Evolutionary conservation across 2,113 vertebrate genomes (phyloP).

Genomic region (Caretta caretta): DNA sequence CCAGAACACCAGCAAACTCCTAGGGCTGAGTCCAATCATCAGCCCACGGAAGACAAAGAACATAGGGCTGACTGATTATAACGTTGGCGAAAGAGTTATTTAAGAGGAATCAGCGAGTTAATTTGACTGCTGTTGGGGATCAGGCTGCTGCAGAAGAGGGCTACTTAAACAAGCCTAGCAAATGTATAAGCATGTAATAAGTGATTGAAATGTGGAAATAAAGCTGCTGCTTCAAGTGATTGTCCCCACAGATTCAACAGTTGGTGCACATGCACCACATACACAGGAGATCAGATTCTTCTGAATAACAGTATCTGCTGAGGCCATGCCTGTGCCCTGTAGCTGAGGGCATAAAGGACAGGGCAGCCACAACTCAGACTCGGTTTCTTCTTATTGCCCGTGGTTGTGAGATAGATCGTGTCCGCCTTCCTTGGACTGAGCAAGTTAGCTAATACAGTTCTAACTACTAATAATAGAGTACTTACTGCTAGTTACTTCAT

Average conservation of each 20-base stretch:
- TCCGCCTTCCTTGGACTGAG: not conserved
- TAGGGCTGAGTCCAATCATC: not conserved
- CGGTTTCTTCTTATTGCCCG: not conserved
- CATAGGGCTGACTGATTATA: too few species aligned
- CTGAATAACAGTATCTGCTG: too few species aligned
- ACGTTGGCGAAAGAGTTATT: too few species aligned
- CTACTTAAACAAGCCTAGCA: not conserved
- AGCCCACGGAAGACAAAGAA: not conserved
- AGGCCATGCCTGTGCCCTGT: not conserved
- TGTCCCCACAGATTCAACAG: too few species aligned
- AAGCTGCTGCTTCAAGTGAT: too few species aligned
- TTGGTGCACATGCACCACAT: too few species aligned
- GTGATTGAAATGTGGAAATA: not conserved
- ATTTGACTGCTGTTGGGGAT: too few species aligned
- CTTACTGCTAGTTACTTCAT: not conserved
- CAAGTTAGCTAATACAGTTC: not conserved
- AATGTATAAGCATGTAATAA: not conserved
- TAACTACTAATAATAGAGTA: not conserved
- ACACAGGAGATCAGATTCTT: too few species aligned
- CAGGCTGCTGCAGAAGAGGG: not conserved
- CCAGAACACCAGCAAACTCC: not conserved
- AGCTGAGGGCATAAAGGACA: not conserved
- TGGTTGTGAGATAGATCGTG: not conserved
- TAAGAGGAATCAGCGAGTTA: too few species aligned
- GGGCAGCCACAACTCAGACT: not conserved